Base-by-base conservation (phyloP, 2,888 invertebrate genomes). In the Nemotelus pantherinus region DNA sequence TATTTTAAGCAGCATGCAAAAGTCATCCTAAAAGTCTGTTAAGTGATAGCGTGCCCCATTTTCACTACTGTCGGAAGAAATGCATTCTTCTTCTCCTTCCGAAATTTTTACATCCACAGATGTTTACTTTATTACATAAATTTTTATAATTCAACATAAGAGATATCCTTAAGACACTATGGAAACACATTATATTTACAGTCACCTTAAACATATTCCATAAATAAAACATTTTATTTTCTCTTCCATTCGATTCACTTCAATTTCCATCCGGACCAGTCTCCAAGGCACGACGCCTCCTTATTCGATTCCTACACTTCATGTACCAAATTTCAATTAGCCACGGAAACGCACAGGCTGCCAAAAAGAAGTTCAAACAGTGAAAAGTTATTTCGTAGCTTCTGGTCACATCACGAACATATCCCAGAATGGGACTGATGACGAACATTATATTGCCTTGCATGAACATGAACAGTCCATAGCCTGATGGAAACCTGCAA, bases 401-500 rank as follows among this genome's bases (percentile, higher is more conserved):
- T 10, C 91, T 88, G 0, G 93, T 93, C 60, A 88, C 86, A 83
- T 90, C 89, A 80, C 90, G 90, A 57, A 91, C 85, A 74, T 89
- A 85, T 89, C 94, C 93, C 82, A 92, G 90, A 77, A 93, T 84
- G 2, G 92, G 92, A 70, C 93, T 93, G 77, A 92, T 90, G n/a
- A 91, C 81, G 50, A 93, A 89, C 85, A 91, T 91, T 3, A 92
- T 88, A 45, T 90, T 87, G 1, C 93, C 94, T 80, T 91, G 92
- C 78, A 93, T 90, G 44, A 93, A 89, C 84, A 93, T 93, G 82
- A 91, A 93, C 58, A 94, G 85, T 0, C 93, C 92, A 82, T 93
- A 90, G 0, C 93, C 94, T 0, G 92, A 92, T 5, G 93, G 91
- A 82, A 93, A 93, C 81, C 92, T 87, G 68, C 0, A 77, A 78